These are phyloP conservation scores for Mirounga angustirostris DNA, from an alignment of 2,113 vertebrate genomes.

Conservation along the genomic window DNA sequence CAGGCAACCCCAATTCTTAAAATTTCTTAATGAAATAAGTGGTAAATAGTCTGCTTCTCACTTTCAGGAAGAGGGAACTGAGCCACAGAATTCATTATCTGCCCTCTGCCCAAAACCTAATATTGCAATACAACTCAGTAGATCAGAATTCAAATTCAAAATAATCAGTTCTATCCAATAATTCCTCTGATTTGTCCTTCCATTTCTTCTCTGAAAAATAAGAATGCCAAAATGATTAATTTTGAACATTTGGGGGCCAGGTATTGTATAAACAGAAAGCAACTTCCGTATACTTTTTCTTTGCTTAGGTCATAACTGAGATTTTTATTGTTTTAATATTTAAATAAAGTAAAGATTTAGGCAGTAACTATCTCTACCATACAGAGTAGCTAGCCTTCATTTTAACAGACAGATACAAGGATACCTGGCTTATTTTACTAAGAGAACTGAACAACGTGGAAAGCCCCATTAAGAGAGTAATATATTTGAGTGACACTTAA, in stretches of 20 bases:
- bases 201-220: constrained; percentile 60
- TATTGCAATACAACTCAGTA: background rate
- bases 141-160: constrained; percentile 43
- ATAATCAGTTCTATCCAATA: background rate
- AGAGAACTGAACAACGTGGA: background rate
- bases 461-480: background rate
- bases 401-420: constrained; percentile 12
- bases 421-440: constrained; percentile 42
- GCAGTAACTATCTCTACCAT: background rate
- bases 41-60: background rate
- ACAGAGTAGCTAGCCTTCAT: background rate
- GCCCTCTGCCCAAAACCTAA: background rate
- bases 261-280: constrained; percentile 41
- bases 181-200: background rate
- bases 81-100: constrained; percentile 6
- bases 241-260: background rate
- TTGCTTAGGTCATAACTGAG: background rate
- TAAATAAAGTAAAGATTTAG: constrained; percentile 50
- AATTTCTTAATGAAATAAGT: background rate
- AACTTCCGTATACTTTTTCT: background rate
- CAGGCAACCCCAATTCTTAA: background rate
- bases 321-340: constrained; percentile 20
- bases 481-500: background rate
- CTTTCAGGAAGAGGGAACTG: background rate
- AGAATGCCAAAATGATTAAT: background rate